A percentile compares a stretch with the other conserved stretches of the same genome.
Conservation (phyloP, 2,113 vertebrate genomes). For the Pachycephala philippinensis region DNA sequence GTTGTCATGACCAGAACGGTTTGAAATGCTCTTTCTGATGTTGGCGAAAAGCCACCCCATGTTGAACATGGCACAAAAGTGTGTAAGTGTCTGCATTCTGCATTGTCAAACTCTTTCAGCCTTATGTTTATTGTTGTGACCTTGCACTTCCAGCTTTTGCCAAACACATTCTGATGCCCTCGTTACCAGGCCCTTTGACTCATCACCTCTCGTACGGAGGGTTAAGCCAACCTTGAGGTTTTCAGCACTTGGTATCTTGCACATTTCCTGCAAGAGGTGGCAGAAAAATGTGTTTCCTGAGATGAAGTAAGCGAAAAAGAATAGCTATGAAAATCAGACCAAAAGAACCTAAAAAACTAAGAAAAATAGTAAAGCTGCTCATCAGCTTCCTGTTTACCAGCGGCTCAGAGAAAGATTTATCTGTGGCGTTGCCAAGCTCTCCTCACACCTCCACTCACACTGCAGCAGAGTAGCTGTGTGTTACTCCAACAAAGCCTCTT, state of each 20-base stretch:
- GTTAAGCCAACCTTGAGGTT: background rate
- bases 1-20: background rate
- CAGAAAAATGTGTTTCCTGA: conserved; percentile 57
- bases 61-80: background rate
- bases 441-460: background rate
- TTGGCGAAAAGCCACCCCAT: background rate
- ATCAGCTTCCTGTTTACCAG: conserved; percentile 51
- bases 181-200: background rate
- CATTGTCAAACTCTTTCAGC: background rate
- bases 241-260: conserved; percentile 20
- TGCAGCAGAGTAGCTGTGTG: background rate
- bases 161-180: background rate
- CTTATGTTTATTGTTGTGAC: background rate
- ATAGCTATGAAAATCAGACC: background rate
- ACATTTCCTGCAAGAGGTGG: conserved; percentile 43
- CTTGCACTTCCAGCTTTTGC: background rate
- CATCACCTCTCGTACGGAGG: fast-evolving
- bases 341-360: background rate
- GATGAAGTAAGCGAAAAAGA: background rate
- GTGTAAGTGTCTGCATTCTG: background rate
- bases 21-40: background rate
- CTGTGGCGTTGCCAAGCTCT: fast-evolving
- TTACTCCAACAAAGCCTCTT: background rate
- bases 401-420: background rate
- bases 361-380: background rate